Evolutionary conservation across 1,140 invertebrate genomes (phyloP).

Genomic region (Philotrypesis tridentata): DNA sequence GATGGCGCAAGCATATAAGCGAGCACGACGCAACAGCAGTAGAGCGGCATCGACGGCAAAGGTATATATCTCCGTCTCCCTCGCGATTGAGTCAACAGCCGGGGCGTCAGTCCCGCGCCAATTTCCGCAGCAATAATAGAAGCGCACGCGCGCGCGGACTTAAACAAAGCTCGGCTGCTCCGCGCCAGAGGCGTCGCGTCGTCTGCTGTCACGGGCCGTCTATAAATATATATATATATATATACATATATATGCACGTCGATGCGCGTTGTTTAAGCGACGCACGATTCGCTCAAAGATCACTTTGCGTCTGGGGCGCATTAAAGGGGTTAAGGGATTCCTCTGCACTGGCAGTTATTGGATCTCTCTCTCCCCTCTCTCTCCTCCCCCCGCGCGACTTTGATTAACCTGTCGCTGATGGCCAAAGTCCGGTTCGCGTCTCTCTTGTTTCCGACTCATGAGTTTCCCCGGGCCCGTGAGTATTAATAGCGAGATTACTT

Average conservation of each 20-base stretch:
- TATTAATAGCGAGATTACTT: not conserved
- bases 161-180: not conserved
- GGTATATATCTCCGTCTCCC: not conserved
- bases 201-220: not conserved
- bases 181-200: not conserved
- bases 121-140: conserved; percentile 1
- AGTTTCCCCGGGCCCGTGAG: not conserved
- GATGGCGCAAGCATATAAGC: not conserved
- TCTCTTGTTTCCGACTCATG: not conserved
- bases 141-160: not conserved
- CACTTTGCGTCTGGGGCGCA: not conserved
- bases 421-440: not conserved
- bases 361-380: not conserved
- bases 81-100: not conserved
- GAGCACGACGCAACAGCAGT: not conserved
- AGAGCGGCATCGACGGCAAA: not conserved
- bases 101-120: conserved; percentile 5
- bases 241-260: too few species aligned
- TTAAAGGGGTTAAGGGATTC: not conserved
- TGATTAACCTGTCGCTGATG: not conserved
- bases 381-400: not conserved
- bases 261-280: not conserved
- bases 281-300: not conserved
- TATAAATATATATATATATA: too few species aligned
- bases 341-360: not conserved